These are phyloP conservation scores for Carassius carassius DNA, from an alignment of 2,113 vertebrate species.

Conservation along the genomic window DNA sequence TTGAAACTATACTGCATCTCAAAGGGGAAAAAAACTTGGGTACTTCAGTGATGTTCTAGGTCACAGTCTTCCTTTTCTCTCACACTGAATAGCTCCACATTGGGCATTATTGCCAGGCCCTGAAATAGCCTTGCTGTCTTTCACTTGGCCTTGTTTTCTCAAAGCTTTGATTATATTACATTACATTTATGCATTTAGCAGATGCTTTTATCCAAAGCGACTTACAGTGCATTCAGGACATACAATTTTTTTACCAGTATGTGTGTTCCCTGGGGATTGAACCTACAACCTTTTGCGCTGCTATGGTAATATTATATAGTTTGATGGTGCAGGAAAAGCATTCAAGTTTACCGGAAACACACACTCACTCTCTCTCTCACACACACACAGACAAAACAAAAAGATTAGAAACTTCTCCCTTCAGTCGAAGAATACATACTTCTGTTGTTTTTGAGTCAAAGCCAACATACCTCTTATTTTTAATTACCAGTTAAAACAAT, in stretches of 20 bases:
- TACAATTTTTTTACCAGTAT: too few relatives aligned
- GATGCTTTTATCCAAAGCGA: too few relatives aligned
- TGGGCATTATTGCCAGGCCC: not conserved
- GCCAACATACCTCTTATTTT: not conserved
- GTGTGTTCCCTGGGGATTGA: too few relatives aligned
- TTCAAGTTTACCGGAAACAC: not conserved
- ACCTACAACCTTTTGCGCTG: too few relatives aligned
- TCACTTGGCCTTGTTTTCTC: slow-evolving; percentile 14
- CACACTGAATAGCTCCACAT: not conserved
- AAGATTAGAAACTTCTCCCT: not conserved
- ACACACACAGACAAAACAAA: not conserved
- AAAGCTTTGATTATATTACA: not conserved
- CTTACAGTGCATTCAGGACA: too few relatives aligned
- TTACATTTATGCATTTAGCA: too few relatives aligned
- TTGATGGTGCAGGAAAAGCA: not conserved
- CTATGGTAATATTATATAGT: not conserved
- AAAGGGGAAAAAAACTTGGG: not conserved
- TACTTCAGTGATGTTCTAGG: slow-evolving; percentile 11
- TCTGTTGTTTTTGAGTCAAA: not conserved
- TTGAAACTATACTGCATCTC: not conserved
- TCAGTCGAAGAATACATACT: not conserved
- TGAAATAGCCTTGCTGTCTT: slow-evolving; percentile 7
- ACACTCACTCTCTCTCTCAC: not conserved
- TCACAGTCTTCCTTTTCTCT: slow-evolving; percentile 18
- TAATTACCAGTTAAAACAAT: not conserved